A percentile compares a stretch with the other conserved stretches of the same genome.
Conservation (phyloP, 2,113 vertebrate species). For the Otis tarda region DNA sequence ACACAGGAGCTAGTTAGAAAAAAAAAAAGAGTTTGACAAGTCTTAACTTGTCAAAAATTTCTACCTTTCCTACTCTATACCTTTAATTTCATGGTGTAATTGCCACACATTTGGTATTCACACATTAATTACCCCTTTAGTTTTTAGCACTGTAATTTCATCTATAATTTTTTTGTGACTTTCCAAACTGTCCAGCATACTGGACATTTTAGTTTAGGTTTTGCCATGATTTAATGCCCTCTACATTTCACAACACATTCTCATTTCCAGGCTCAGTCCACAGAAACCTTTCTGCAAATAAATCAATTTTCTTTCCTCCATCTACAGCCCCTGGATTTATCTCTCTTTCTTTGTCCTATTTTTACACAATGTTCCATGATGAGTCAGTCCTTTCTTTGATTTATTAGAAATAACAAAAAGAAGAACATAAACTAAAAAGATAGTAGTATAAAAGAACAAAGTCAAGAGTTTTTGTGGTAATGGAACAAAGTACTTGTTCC, state of each 20-base stretch:
- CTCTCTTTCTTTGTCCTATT: background rate
- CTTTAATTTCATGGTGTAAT: background rate
- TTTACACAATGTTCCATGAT: background rate
- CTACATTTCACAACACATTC: background rate
- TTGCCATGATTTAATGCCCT: conserved; percentile 17
- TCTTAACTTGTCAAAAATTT: background rate
- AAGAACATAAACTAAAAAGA: background rate
- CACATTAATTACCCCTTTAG: background rate
- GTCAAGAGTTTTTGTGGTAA: background rate
- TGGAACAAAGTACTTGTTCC: background rate
- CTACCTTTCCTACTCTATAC: background rate
- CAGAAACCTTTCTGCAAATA: conserved; percentile 23
- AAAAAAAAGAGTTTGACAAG: background rate
- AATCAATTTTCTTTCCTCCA: conserved; percentile 1
- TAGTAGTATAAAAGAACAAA: background rate
- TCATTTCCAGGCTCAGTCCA: conserved; percentile 10
- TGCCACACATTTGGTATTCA: background rate
- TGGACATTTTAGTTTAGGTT: background rate
- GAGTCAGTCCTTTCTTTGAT: background rate
- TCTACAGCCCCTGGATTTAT: background rate
- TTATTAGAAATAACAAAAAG: background rate
- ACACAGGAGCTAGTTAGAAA: background rate
- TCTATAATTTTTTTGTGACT: background rate
- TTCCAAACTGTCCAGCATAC: background rate
- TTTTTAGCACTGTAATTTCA: background rate